Evolutionary conservation across 2,113 vertebrate species (phyloP).

Genomic region (Tympanuchus pallidicinctus): DNA sequence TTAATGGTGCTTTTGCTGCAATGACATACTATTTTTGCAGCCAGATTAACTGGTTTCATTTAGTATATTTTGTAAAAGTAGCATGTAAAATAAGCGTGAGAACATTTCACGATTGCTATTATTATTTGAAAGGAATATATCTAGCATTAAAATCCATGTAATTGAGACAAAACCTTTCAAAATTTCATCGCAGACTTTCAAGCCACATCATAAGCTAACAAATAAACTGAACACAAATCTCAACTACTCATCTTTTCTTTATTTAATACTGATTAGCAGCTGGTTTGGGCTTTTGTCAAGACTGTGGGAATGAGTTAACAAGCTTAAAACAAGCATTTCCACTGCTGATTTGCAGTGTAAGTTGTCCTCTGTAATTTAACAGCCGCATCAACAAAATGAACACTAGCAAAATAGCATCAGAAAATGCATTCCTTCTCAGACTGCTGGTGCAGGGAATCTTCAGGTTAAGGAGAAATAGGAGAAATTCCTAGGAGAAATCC

Average conservation of each 20-base stretch:
- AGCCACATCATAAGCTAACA: neutral
- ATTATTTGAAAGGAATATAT: neutral
- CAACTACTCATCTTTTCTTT: slow-evolving; percentile 35
- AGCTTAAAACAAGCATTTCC: slow-evolving; percentile 43
- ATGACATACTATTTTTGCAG: neutral
- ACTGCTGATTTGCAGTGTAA: slow-evolving; percentile 11
- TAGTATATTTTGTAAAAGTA: neutral
- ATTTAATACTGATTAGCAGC: slow-evolving; percentile 23
- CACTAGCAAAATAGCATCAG: neutral
- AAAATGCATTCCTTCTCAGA: slow-evolving; percentile 20
- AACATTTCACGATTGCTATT: neutral
- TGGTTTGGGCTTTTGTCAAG: slow-evolving; percentile 52
- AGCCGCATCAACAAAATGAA: neutral
- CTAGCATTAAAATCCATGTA: neutral
- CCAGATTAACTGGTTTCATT: neutral
- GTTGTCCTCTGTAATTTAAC: slow-evolving; percentile 16
- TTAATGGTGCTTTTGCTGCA: neutral
- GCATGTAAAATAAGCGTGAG: neutral
- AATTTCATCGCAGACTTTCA: slow-evolving; percentile 1
- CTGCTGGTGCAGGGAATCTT: slow-evolving; percentile 15
- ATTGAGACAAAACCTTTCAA: slow-evolving; percentile 13
- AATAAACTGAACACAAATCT: slow-evolving; percentile 27
- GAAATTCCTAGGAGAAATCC: neutral
- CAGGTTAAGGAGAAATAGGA: neutral
- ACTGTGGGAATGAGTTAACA: slow-evolving; percentile 46